Evolutionary conservation across 2,888 invertebrate genomes (phyloP).

Genomic region (Coelinius sp.): DNA sequence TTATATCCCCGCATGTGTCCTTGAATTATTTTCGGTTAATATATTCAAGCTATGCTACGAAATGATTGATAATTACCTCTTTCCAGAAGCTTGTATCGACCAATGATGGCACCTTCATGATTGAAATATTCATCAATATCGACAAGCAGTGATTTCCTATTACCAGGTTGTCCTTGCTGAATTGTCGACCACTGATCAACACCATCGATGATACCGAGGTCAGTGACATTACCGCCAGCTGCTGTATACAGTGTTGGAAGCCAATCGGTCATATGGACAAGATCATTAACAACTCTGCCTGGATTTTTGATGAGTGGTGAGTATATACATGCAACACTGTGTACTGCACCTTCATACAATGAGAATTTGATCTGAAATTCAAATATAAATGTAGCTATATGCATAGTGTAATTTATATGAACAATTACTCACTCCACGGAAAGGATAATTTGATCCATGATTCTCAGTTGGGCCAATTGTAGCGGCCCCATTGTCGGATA

Average conservation of each 20-base stretch:
- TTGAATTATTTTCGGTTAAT: too few species aligned
- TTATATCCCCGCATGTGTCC: constrained; percentile 45
- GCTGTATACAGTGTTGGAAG: constrained; percentile 78
- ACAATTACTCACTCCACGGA: constrained; percentile 71
- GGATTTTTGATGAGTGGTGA: constrained; percentile 75
- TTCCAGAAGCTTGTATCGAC: constrained; percentile 57
- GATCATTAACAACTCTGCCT: constrained; percentile 74
- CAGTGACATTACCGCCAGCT: constrained; percentile 61
- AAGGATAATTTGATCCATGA: constrained; percentile 76
- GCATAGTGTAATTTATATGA: too few species aligned
- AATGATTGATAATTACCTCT: constrained; percentile 17
- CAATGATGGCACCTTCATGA: constrained; percentile 51
- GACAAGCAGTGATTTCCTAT: constrained; percentile 78
- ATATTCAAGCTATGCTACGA: too few species aligned
- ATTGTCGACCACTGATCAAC: constrained; percentile 68
- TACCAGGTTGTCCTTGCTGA: constrained; percentile 59
- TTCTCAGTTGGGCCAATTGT: constrained; percentile 71
- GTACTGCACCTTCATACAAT: constrained; percentile 88
- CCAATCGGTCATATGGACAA: constrained; percentile 89
- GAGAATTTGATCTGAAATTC: constrained; percentile 81
- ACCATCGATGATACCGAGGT: constrained; percentile 73
- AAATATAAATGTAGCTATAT: too few species aligned
- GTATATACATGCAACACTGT: constrained; percentile 84
- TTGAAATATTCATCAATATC: constrained; percentile 78
- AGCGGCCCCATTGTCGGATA: constrained; percentile 76